phyloP scores from a whole-genome alignment of 1,140 invertebrate genomes.

The Listronotus oregonensis region DNA sequence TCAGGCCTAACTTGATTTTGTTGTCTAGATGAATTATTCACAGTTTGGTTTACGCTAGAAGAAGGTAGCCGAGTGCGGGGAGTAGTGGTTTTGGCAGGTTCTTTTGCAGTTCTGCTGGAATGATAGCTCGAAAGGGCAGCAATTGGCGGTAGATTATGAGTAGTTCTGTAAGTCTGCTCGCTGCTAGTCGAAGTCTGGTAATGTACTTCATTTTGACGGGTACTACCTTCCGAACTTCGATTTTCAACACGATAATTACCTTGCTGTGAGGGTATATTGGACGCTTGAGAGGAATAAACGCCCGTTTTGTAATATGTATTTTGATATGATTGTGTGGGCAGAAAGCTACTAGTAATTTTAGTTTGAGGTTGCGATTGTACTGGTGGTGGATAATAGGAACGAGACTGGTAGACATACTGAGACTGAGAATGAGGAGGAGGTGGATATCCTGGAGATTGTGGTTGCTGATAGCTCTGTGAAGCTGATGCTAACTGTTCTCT shows the following conservation, averaged over 20 bases:
- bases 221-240: constrained; percentile 8
- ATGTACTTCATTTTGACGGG: constrained; percentile 4
- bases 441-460: constrained; percentile 42
- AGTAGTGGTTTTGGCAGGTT: constrained; percentile 43
- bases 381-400: constrained; percentile 46
- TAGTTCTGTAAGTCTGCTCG: constrained; percentile 44
- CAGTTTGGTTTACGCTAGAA: constrained; percentile 19
- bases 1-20: constrained; percentile 3
- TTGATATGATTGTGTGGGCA: constrained; percentile 13
- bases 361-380: constrained; percentile 16
- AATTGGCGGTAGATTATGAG: constrained; percentile 62
- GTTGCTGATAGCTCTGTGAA: constrained; percentile 38
- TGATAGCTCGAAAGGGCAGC: constrained; percentile 59
- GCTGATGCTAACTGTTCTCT: constrained; percentile 34
- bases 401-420: constrained; percentile 37
- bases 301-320: constrained; percentile 25
- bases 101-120: constrained; percentile 53
- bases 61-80: constrained; percentile 30
- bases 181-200: constrained; percentile 13
- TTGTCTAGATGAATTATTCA: not conserved
- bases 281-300: constrained; percentile 15
- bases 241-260: not conserved
- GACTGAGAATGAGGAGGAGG: constrained; percentile 41
- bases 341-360: constrained; percentile 23
- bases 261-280: constrained; percentile 2